Evolutionary conservation across 2,113 vertebrate genomes (phyloP), one percentile per base, ranked within the genome.

Genomic region (Xyliphius kryptos): DNA sequence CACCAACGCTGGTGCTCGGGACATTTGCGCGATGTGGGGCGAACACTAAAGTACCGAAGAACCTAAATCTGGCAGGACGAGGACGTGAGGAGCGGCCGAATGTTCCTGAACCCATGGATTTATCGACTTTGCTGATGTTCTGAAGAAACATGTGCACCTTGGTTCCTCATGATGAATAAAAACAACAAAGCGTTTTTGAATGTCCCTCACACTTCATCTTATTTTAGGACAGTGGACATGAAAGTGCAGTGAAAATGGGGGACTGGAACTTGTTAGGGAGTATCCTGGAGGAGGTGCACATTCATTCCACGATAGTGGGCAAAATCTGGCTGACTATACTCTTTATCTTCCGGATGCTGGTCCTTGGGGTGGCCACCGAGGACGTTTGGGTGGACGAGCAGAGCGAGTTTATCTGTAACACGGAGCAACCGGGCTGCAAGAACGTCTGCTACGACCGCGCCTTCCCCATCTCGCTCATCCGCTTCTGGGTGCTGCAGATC

Each of bases 241-340:
- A 86, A 84, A 82, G 82, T 66, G 76, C 76, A 82, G 71, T 91
- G 82, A 90, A 75, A 70, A 87, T 96, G 92, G 92, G 94, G 66
- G 93, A 97, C 74, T 96, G 93, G 94, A 96, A 95, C 80, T 83
- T 97, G 77, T 61, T 97, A 78, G 92, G 93, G 74, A 87, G 91
- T 75, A 88, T 98, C 82, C 82, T 98, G 70, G 94, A 97, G 78
- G 93, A 98, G 82, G 94, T 95, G 63, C 92, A 96, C 73, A 89
- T 91, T 69, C 90, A 96, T 74, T 97, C 93, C 63, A 94, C 93
- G 36, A 91, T 93, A 0, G 88, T 97, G 72, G 92, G 95, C 48
- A 95, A 97, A 83, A 95, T 95, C 76, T 97, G 92, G 93, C 89
- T 97, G 15, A 94, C 91, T 2, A 90, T 95, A 70, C 90, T 98